Evolutionary conservation across 2,797 vertebrate genomes (phyloP).

Genomic region (Thamnophis elegans): DNA sequence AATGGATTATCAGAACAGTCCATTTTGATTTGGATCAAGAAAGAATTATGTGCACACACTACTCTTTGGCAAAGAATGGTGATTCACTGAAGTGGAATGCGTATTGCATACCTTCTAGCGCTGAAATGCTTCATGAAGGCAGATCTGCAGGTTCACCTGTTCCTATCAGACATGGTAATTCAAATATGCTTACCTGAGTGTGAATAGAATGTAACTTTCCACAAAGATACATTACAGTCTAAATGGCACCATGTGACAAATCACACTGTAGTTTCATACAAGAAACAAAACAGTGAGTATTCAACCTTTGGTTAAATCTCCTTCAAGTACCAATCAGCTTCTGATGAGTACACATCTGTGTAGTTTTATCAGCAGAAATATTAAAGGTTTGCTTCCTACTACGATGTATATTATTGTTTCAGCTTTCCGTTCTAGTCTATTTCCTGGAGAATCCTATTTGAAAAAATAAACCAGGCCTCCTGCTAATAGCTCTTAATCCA

Average conservation of each 20-base stretch:
- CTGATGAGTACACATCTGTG: neutral
- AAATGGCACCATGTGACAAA: neutral
- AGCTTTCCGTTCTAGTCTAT: neutral
- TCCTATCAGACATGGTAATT: neutral
- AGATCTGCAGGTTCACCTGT: neutral
- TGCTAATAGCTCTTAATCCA: neutral
- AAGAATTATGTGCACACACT: neutral
- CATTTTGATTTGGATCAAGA: neutral
- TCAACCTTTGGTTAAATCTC: neutral
- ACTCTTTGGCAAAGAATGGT: neutral
- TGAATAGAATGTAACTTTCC: neutral
- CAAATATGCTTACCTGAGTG: neutral
- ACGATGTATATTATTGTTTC: neutral
- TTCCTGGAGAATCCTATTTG: neutral
- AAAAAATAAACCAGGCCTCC: neutral
- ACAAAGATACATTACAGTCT: neutral
- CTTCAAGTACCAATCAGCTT: neutral
- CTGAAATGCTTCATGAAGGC: neutral
- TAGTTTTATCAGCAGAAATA: neutral
- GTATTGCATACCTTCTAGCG: neutral
- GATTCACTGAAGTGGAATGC: neutral
- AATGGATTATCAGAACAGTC: neutral
- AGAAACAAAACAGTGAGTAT: neutral
- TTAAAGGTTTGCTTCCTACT: neutral
- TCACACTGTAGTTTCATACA: neutral